Evolutionary conservation across 2,888 invertebrate species (phyloP).

Genomic region (Cantharis lateralis): DNA sequence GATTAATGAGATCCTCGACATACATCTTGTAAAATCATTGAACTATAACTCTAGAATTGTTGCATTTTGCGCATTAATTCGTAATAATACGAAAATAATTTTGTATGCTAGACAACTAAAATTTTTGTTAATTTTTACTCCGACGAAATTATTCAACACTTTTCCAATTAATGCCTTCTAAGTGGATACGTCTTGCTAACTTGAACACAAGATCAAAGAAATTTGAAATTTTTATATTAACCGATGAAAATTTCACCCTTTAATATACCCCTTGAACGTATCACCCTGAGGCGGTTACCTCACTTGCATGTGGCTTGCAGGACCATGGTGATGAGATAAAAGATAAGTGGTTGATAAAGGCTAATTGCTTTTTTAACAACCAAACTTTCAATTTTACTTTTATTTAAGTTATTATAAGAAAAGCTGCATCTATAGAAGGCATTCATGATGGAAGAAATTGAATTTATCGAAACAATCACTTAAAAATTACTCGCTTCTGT

Average conservation of each 20-base stretch:
- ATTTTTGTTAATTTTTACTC: neutral
- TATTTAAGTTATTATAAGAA: neutral
- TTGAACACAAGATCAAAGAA: neutral
- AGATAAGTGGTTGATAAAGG: neutral
- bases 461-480: neutral
- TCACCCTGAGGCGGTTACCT: neutral
- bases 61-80: neutral
- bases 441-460: neutral
- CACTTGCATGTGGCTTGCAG: neutral
- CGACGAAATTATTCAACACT: neutral
- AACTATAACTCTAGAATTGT: neutral
- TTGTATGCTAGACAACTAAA: neutral
- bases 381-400: neutral
- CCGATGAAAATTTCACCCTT: neutral
- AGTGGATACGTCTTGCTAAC: neutral
- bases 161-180: neutral
- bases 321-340: neutral
- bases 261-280: neutral
- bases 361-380: neutral
- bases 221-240: neutral
- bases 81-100: neutral
- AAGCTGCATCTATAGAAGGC: neutral
- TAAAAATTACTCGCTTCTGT: neutral
- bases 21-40: neutral
- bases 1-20: neutral